phyloP scores from a whole-genome alignment of 2,888 invertebrate genomes.

The Proisotoma minuta region DNA sequence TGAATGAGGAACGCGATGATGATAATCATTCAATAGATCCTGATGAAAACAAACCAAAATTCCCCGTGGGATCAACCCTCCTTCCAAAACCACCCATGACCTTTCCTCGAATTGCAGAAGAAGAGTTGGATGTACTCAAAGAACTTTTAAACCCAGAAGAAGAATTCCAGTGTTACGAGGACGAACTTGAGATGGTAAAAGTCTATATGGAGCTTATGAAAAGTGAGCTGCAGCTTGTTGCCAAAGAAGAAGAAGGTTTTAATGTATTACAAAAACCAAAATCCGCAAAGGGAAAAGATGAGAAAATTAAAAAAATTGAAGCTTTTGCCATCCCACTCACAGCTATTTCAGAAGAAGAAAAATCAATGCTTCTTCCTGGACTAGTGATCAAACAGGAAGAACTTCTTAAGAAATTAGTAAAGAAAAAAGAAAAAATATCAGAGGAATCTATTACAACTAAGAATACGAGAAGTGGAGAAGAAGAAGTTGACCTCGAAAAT shows the following conservation, averaged over 20 bases:
- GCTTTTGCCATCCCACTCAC: background rate
- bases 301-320: background rate
- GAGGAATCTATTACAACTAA: too few relatives aligned
- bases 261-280: too few relatives aligned
- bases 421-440: too few relatives aligned
- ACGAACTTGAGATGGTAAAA: background rate
- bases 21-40: background rate
- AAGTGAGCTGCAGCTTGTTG: background rate
- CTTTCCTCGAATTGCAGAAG: background rate
- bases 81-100: background rate
- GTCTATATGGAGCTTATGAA: constrained; percentile 8
- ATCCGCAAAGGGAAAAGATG: too few relatives aligned
- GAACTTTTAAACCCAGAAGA: background rate
- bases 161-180: background rate
- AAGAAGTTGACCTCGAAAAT: too few relatives aligned
- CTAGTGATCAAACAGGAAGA: background rate
- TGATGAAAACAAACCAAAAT: background rate
- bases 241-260: too few relatives aligned
- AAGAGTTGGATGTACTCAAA: constrained; percentile 1
- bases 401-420: background rate
- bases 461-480: too few relatives aligned
- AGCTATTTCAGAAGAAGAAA: background rate
- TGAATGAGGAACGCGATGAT: background rate
- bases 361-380: background rate
- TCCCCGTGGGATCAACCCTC: background rate